Evolutionary conservation across 2,797 vertebrate genomes (phyloP), one percentile per base, ranked within the genome.

Genomic region (Zalophus californianus): DNA sequence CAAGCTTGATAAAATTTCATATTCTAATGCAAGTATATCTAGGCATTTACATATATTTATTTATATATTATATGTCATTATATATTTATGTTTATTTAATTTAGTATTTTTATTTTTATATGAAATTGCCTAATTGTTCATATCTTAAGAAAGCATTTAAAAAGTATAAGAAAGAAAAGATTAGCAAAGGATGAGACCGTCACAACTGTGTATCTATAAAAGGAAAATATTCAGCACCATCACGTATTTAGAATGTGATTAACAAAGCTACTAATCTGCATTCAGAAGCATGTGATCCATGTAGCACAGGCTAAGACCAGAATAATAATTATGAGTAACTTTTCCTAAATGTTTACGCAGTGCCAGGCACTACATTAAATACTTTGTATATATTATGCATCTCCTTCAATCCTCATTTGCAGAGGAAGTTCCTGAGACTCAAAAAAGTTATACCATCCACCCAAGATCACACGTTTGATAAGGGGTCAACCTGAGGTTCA

Each of bases 261-360:
- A n/a, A 77, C 79, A 93, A 73, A 72, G 64, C n/a, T 62, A 58
- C 48, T 48, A 52, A 91, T 38, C 68, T 70, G 29, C 29, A 75
- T 68, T 94, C 91, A 90, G 89, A 96, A 75, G 77, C 75, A 73
- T 27, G 27, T 16, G 41, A 48, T 44, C 23, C 84, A 27, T 27
- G 54, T 5, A 52, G 56, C 48, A 86, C 1, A n/a, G 12, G 1
- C 38, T 56, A 35, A 54, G 56, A 83, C 44, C 29, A 60, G 35
- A 93, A 83, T 41, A 80, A 79, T 70, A 85, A 82, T 75, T 64
- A 83, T n/a, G 27, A 93, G 44, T 38, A 78, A 94, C 82, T 94
- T 96, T 78, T 70, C 44, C 41, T n/a, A 41, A 96, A 44, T 38
- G 32, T 5, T 92, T 85, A 48, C 66, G 58, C 77, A 93, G 50